Evolutionary conservation across 2,113 vertebrate genomes (phyloP), one percentile per base, ranked within the genome.

Genomic region (Heterotis niloticus): DNA sequence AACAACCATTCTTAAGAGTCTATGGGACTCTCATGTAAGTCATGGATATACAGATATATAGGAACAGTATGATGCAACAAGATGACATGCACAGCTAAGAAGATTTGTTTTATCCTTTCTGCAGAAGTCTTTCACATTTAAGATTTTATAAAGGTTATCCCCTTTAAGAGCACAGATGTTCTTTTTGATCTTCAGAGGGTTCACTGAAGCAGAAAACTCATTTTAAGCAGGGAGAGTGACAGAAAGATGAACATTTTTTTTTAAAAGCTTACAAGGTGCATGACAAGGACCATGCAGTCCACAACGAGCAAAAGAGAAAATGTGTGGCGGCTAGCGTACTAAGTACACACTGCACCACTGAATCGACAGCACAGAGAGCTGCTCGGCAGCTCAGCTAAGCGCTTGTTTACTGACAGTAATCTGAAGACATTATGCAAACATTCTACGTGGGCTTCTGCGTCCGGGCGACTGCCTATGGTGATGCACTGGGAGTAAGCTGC

Each of bases 101-200:
- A 62, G 14, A 29, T 29, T 62, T 20, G 1, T n/a, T 72, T 10
- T 71, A n/a, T 44, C 71, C 24, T 12, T 52, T 57, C 4, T 26
- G 5, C 24, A 74, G 71, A 18, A 54, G 13, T 57, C 23, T 57
- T 44, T 51, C 24, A 74, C 24, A 51, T 57, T 26, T 54, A 10
- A 26, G n/a, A 24, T 59, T 59, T 74, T 24, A 5, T 16, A 59
- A 24, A 74, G 54, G 54, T 74, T 24, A 13, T n/a, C 54, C 71
- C 24, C 23, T 74, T 74, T 74, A 74, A 74, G 52, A 74, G 24
- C 54, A 29, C 71, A 74, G 26, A 74, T 74, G 71, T 23, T 74
- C 26, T 74, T 57, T 13, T 54, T 74, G 11, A 18, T 59, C 54
- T 59, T 74, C 71, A 74, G 52, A 57, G 23, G 54, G 56, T 54